Evolutionary conservation across 2,113 vertebrate genomes (phyloP).

Genomic region (Grallaria varia): DNA sequence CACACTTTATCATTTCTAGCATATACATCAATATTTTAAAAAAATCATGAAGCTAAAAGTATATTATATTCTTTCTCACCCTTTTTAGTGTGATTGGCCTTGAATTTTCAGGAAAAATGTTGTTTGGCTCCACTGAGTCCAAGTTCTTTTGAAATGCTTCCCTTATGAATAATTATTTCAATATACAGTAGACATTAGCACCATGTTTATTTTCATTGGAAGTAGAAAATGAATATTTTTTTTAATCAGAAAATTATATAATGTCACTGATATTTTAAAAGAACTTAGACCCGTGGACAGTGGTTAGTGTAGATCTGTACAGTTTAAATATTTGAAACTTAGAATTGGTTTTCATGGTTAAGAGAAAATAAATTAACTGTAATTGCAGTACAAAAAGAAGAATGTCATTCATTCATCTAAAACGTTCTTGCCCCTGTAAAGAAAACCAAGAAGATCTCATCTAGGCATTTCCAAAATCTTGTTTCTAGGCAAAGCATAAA

Average conservation of each 20-base stretch:
- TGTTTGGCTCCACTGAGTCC: neutral
- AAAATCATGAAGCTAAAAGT: neutral
- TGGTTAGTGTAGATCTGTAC: neutral
- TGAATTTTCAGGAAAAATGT: neutral
- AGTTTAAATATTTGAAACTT: neutral
- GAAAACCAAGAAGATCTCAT: neutral
- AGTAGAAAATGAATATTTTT: neutral
- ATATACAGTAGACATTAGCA: neutral
- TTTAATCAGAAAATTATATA: conserved; percentile 15
- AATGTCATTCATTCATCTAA: neutral
- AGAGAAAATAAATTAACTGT: neutral
- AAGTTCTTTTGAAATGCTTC: neutral
- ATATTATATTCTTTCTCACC: neutral
- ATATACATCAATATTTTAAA: neutral
- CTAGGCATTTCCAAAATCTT: neutral
- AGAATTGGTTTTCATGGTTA: neutral
- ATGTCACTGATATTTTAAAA: neutral
- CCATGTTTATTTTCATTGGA: neutral
- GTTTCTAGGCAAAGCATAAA: neutral
- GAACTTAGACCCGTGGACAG: neutral
- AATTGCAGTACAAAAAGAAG: neutral
- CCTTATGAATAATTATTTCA: neutral
- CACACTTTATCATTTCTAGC: neutral
- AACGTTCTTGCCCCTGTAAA: neutral
- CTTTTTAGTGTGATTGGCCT: neutral